Base-by-base conservation (phyloP, 2,797 vertebrate species). In the Emydoidea blandingii region DNA sequence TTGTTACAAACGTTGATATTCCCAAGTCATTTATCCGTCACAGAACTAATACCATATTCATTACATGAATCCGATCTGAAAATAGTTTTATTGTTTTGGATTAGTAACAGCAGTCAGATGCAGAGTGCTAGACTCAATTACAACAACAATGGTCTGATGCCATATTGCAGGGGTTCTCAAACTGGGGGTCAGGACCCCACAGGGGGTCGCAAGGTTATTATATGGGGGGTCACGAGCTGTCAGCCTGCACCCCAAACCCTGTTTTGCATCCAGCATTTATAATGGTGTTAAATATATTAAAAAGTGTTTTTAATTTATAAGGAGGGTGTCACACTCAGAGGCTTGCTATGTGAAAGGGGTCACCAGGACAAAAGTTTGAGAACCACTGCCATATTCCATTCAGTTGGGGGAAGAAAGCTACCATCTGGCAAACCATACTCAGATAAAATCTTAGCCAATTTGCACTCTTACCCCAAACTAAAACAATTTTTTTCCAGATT, bases 21-120 rank as follows among this genome's bases (percentile, higher is more conserved):
- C 52, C 37, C 56, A 93, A 92, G 92, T 89, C 81, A 80, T 91
- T 92, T 91, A 68, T 89, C 76, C 90, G 94, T 90, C 84, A 81
- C 82, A 93, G 93, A 87, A 85, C 95, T 93, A 96, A 76, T 86
- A 91, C 87, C 37, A 93, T 93, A 85, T 93, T 95, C 90, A 82
- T 94, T 93, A 88, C n/a, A 79, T 6, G 31, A 53, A 29, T 88
- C 84, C 87, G 92, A 83, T 9, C 88, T 81, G 84, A 92, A 88
- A 93, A 93, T 18, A 79, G 54, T 89, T 87, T 88, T 41, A 65
- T 88, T 95, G 91, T 89, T 93, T 83, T 91, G 72, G 72, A 84
- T 78, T 68, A 94, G 82, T 79, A n/a, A 93, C 88, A 88, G 87
- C 90, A 95, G 82, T 86, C 87, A 93, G 84, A 96, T 49, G 29